A percentile compares a stretch with the other conserved stretches of the same genome.
Conservation (phyloP, 2,113 vertebrate species). For the Ciconia boyciana region DNA sequence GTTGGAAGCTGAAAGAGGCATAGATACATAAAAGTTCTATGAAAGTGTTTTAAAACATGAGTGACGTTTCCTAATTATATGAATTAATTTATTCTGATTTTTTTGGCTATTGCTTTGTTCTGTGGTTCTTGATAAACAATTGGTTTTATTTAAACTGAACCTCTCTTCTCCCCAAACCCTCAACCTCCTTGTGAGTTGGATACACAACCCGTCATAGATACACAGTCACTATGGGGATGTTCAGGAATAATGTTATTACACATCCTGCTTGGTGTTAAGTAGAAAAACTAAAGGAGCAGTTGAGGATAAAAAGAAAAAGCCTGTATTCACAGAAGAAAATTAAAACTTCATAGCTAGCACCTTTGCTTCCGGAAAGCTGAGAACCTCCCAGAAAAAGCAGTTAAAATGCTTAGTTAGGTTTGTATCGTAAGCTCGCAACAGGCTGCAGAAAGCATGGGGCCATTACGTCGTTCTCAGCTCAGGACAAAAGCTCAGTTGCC, state of each 20-base stretch:
- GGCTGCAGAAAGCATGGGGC: background rate
- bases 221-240: background rate
- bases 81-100: background rate
- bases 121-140: conserved; percentile 26
- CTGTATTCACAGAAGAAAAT: background rate
- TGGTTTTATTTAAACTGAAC: background rate
- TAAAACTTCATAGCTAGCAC: background rate
- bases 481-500: background rate
- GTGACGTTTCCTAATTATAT: background rate
- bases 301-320: background rate
- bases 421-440: background rate
- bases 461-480: background rate
- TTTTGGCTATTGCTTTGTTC: background rate
- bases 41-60: background rate
- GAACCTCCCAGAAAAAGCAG: background rate
- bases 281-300: background rate
- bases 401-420: background rate
- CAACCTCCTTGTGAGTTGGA: background rate
- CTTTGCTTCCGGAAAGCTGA: background rate
- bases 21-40: background rate
- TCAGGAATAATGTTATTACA: background rate
- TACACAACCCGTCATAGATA: background rate
- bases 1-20: background rate
- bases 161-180: background rate
- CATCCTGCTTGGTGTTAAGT: background rate